Base-by-base conservation (phyloP, 2,113 vertebrate genomes). In the Pteropus alecto region DNA sequence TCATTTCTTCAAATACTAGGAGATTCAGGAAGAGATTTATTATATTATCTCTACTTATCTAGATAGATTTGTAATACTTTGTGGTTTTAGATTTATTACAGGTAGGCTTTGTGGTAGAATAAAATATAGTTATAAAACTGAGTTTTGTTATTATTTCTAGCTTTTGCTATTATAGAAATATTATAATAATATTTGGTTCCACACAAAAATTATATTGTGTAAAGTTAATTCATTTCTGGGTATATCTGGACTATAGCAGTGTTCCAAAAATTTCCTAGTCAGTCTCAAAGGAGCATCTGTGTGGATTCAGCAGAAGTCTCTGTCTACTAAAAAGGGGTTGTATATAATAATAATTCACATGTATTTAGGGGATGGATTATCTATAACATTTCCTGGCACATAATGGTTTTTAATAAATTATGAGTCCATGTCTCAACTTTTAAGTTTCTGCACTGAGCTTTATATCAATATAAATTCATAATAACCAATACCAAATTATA, bases 381-480 rank as follows among this genome's bases (percentile, higher is more conserved):
- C 92, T 65, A 96, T 90, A 81, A 79, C 22, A 63, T 94, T 97
- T 97, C 90, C 74, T 92, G 70, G 68, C 87, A 95, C 79, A 93
- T 78, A 63, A 79, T 83, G 30, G 7, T 73, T 74, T 96, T 93
- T 93, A 96, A 95, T 96, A 96, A 97, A 96, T 93, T 51, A 95
- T 95, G 43, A 94, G 60, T 71, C 13, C 54, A 28, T 71, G 65
- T 87, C 73, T 97, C 82, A 71, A 68, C 35, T 61, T 92, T 90
- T 96, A 95, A 95, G 84, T 70, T 92, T 54, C 58, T 83, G 18
- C 26, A 26, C 76, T 92, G 56, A 95, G 33, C 6, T 90, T 90
- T 93, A 33, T 51, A 85, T 91, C 60, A 21, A 82, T 93, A 71
- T 21, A 93, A 90, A 92, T 71, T 94, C 79, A 79, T 54, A 89